phyloP scores from a whole-genome alignment of 2,113 vertebrate species.

The Nycticebus coucang region DNA sequence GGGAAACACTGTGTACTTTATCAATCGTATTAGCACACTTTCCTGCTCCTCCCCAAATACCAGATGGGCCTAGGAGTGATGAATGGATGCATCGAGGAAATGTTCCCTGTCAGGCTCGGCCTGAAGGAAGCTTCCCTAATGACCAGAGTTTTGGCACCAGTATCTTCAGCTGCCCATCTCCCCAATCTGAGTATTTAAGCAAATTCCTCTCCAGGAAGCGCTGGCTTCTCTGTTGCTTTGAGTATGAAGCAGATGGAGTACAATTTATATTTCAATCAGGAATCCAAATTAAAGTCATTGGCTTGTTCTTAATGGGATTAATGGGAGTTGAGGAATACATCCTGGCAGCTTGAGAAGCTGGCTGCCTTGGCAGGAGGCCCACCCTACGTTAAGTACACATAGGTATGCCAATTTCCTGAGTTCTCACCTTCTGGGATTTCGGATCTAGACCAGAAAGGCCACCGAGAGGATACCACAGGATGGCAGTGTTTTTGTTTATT shows the following conservation, averaged over 20 bases:
- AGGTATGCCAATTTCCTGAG: neutral
- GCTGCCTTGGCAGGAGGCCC: conserved; percentile 59
- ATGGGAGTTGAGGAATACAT: conserved; percentile 80
- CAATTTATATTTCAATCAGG: conserved; percentile 77
- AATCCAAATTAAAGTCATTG: conserved; percentile 80
- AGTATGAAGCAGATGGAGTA: conserved; percentile 81
- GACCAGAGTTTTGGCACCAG: neutral
- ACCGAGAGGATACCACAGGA: neutral
- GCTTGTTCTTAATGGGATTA: conserved; percentile 82
- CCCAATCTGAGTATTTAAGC: neutral
- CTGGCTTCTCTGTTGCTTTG: conserved; percentile 53
- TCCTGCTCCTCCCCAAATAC: neutral
- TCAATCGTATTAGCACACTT: neutral
- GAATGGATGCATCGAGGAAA: conserved; percentile 58
- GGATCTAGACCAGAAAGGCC: neutral
- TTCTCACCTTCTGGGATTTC: neutral
- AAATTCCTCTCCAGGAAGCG: conserved; percentile 17
- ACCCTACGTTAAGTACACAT: conserved; percentile 61
- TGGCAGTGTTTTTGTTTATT: neutral
- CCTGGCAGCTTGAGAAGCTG: conserved; percentile 72
- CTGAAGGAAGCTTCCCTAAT: neutral
- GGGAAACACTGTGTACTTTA: neutral
- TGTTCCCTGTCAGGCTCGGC: conserved; percentile 49
- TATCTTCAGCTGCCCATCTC: neutral
- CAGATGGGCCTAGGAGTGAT: conserved; percentile 71